A percentile compares a stretch with the other conserved stretches of the same genome.
Evolutionary conservation across 2,888 invertebrate species (phyloP).

Genomic region (Acleris laterana): DNA sequence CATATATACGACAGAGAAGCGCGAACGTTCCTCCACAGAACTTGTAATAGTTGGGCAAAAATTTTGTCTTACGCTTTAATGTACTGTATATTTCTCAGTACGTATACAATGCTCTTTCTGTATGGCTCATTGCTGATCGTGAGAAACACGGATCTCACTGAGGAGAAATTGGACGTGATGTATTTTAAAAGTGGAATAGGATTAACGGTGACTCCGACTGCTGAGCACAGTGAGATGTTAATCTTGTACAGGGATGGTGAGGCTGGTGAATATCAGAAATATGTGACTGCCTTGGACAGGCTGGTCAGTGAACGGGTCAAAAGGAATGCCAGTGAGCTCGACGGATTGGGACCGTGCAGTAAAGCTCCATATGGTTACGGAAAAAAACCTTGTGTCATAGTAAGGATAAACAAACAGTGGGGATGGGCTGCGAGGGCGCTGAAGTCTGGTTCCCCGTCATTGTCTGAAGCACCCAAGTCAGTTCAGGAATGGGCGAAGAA

Average conservation of each 20-base stretch:
- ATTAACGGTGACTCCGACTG: slow-evolving; percentile 64
- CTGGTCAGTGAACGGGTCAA: slow-evolving; percentile 54
- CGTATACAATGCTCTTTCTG: slow-evolving; percentile 61
- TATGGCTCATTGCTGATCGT: slow-evolving; percentile 56
- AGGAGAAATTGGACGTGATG: slow-evolving; percentile 47
- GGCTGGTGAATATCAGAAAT: slow-evolving; percentile 57
- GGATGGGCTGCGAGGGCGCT: slow-evolving; percentile 68
- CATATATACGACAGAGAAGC: slow-evolving; percentile 57
- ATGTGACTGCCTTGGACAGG: slow-evolving; percentile 60
- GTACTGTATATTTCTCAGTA: slow-evolving; percentile 63
- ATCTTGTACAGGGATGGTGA: slow-evolving; percentile 66
- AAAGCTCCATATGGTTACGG: slow-evolving; percentile 69
- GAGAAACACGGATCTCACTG: slow-evolving; percentile 45
- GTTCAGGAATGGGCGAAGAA: slow-evolving; percentile 59
- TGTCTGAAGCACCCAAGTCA: slow-evolving; percentile 51
- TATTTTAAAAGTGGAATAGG: slow-evolving; percentile 64
- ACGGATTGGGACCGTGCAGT: slow-evolving; percentile 67
- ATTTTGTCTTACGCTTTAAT: slow-evolving; percentile 61
- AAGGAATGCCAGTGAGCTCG: slow-evolving; percentile 42
- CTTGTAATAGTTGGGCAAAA: slow-evolving; percentile 59
- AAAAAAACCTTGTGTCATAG: slow-evolving; percentile 64
- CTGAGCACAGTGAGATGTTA: slow-evolving; percentile 55
- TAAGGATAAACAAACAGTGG: slow-evolving; percentile 68
- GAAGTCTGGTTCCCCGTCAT: slow-evolving; percentile 47
- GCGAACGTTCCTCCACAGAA: slow-evolving; percentile 57